These are phyloP conservation scores for Antennarius maculatus DNA, from an alignment of 2,797 vertebrate genomes.

Conservation along the genomic window DNA sequence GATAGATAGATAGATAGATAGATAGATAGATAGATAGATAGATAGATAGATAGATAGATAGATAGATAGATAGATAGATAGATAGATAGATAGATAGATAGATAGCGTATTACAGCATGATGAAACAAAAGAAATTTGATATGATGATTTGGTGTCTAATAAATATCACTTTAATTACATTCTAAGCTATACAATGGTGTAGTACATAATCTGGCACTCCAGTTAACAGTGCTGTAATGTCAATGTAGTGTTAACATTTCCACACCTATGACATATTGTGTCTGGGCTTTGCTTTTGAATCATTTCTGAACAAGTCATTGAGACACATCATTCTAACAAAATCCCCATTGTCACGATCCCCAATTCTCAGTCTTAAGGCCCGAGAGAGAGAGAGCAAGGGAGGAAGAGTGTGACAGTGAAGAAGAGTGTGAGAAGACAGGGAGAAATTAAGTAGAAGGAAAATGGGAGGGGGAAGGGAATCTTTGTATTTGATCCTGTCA, in stretches of 20 bases:
- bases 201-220: slow-evolving; percentile 25
- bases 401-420: slow-evolving; percentile 1
- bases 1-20: too few species aligned
- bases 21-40: neutral
- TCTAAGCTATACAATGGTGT: slow-evolving; percentile 6
- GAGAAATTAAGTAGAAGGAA: slow-evolving; percentile 18
- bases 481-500: slow-evolving; percentile 57
- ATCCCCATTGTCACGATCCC: slow-evolving; percentile 60
- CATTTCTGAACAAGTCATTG: slow-evolving; percentile 56
- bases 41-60: too few species aligned
- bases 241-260: slow-evolving; percentile 49
- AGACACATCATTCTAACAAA: slow-evolving; percentile 60
- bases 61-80: slow-evolving; percentile 3
- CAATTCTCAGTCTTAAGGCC: slow-evolving; percentile 16
- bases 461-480: slow-evolving; percentile 25
- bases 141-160: slow-evolving; percentile 1
- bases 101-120: neutral
- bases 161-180: slow-evolving; percentile 1
- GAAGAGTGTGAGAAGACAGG: slow-evolving; percentile 26
- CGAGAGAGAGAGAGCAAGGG: slow-evolving; percentile 10
- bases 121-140: slow-evolving; percentile 6
- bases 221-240: slow-evolving; percentile 29
- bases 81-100: neutral
- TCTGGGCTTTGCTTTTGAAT: slow-evolving; percentile 51
- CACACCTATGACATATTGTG: slow-evolving; percentile 70